Evolutionary conservation across 2,113 vertebrate species (phyloP).

Genomic region (Siphamia tubifer): DNA sequence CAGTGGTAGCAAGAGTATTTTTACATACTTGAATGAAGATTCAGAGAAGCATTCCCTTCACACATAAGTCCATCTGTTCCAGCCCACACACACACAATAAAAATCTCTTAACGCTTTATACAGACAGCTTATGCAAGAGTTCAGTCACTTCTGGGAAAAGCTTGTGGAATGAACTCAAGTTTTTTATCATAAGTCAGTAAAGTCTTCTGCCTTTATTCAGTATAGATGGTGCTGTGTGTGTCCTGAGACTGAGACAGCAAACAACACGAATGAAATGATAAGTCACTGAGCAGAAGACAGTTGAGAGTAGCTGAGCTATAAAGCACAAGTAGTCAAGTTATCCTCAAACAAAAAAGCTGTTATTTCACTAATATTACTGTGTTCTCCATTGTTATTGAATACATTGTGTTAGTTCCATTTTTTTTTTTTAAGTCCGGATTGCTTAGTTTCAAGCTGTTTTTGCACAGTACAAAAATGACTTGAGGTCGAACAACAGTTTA

Average conservation of each 20-base stretch:
- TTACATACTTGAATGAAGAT: constrained; percentile 6
- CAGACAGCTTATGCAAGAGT: constrained; percentile 41
- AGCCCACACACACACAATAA: constrained; percentile 53
- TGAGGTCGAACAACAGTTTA: no score
- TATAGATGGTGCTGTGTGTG: neutral
- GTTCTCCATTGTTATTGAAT: no score
- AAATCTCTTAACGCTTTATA: constrained; percentile 47
- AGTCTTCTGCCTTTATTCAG: neutral
- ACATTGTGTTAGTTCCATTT: no score
- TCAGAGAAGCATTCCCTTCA: constrained; percentile 24
- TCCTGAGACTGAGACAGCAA: neutral
- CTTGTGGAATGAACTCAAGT: neutral
- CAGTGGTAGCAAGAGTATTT: constrained; percentile 14
- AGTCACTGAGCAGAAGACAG: no score
- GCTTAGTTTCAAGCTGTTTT: no score
- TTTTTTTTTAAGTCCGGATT: no score
- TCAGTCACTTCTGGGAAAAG: constrained; percentile 46
- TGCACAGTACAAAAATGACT: no score
- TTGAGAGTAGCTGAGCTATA: no score
- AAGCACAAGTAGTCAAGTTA: no score
- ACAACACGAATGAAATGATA: neutral
- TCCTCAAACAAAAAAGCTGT: no score
- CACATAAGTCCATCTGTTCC: constrained; percentile 50
- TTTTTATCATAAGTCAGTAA: neutral
- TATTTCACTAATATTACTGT: no score